Evolutionary conservation across 2,797 vertebrate genomes (phyloP), one percentile per base, ranked within the genome.

Genomic region (Austrolebias charrua): DNA sequence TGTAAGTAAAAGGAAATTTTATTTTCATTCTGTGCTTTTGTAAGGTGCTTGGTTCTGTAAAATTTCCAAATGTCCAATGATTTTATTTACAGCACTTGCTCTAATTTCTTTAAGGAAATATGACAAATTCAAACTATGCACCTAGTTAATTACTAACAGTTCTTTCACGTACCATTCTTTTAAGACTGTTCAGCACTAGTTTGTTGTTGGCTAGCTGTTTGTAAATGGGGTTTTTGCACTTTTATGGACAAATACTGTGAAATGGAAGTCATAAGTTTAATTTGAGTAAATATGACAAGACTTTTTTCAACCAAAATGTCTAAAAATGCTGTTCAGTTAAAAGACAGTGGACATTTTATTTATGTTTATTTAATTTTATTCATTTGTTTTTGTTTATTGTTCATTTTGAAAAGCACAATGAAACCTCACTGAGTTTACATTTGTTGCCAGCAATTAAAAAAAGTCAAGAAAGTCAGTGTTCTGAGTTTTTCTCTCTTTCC

Each of bases 391-490:
- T n/a, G n/a, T n/a, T n/a, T n/a, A n/a, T 33, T 33, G 33, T 3
- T 33, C 9, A 3, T 45, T 58, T 44, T 56, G 15, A 45, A n/a
- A n/a, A 46, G 24, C 16, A 31, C 55, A 58, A 19, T 45, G 11
- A 46, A 45, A 31, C n/a, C 29, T 19, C 0, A 3, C 47, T 58
- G 43, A 58, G 29, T 33, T 18, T 15, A 33, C 1, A 19, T 19
- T 33, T 58, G 16, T 58, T 58, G 43, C 24, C 24, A 46, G 43
- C 28, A 58, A 46, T 58, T 45, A 46, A 58, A 58, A 19, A 46
- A 31, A 31, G 2, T n/a, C 44, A 56, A 28, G 9, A 56, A 29
- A 31, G 4, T 45, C 15, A n/a, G 14, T 18, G 20, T 55, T 42
- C 10, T 31, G 20, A 3, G 8, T 31, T 44, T 28, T 19, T 9